A percentile compares a stretch with the other conserved stretches of the same genome.
Conservation (phyloP, 2,797 vertebrate genomes). For the Mormyrus proboscirostris region DNA sequence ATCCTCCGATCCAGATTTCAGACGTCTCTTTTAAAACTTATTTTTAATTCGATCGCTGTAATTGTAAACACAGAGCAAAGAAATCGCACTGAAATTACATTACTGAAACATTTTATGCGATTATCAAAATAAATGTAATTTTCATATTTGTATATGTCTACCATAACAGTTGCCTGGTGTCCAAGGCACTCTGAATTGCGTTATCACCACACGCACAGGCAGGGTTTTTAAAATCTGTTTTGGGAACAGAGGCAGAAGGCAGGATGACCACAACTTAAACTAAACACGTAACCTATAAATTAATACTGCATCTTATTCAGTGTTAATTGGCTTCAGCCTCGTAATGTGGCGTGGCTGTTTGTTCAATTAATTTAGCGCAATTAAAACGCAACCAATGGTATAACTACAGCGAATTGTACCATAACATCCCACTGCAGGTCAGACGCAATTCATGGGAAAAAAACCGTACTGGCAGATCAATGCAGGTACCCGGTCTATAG, state of each 20-base stretch:
- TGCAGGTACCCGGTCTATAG: background rate
- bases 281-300: background rate
- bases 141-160: background rate
- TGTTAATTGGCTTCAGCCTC: background rate
- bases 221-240: background rate
- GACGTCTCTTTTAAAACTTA: background rate
- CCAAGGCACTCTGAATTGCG: background rate
- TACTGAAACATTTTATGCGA: background rate
- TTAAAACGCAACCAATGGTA: background rate
- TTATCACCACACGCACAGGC: background rate
- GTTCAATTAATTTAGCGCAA: background rate
- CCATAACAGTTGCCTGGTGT: background rate
- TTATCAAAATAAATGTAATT: slow-evolving; percentile 1
- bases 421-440: background rate
- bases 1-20: background rate
- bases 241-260: background rate
- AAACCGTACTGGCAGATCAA: background rate
- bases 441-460: background rate
- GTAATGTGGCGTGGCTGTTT: background rate
- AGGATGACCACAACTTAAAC: background rate
- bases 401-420: background rate
- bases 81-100: background rate
- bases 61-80: background rate
- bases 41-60: background rate
- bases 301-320: background rate